Evolutionary conservation across 92 coral and sea anemone species (phyloP), one percentile per base, ranked within the genome.

Genomic region (Palythoa grandiflora): DNA sequence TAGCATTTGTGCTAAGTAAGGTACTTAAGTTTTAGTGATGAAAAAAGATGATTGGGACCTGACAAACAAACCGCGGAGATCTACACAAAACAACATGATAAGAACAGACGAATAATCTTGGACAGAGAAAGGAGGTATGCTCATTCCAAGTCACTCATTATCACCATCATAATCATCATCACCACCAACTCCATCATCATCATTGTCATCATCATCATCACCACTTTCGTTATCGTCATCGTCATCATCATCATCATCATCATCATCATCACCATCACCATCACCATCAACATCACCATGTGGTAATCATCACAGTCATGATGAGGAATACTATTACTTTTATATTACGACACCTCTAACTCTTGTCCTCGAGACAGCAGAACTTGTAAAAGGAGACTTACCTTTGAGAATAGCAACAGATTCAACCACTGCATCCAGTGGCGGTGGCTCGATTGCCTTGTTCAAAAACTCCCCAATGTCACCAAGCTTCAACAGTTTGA

Each of bases 361-460:
- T 59, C 19, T 0, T 59, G 5, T 59, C 65, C 17, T 59, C 3
- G 17, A 59, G 19, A 3, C 13, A 5, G 35, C 73, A 68, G 21
- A 10, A 68, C n/a, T 5, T 68, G 36, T 19, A 77, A 77, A 28
- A 28, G 0, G 19, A 9, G 14, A n/a, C 51, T 7, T 75, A 95
- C 99, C 99, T 88, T 95, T 94, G 17, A 97, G 89, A 54, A 97
- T 88, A 10, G 99, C 99, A 53, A 97, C 93, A 71, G 99, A 97
- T 72, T 97, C 99, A 14, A 96, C 99, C 51, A 97, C 99, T 21
- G 99, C 99, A 80, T 97, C 99, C 84, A 97, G 71, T 2, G 99
- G 99, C 0, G 99, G 99, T 19, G 99, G 99, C 83, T 97, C 99
- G 39, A 97, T 97, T 15, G 99, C 99, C 72, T 90, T 95, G 93